These are phyloP conservation scores for Ceratothoa steindachneri DNA, from an alignment of 2,888 invertebrate genomes.

Conservation along the genomic window DNA sequence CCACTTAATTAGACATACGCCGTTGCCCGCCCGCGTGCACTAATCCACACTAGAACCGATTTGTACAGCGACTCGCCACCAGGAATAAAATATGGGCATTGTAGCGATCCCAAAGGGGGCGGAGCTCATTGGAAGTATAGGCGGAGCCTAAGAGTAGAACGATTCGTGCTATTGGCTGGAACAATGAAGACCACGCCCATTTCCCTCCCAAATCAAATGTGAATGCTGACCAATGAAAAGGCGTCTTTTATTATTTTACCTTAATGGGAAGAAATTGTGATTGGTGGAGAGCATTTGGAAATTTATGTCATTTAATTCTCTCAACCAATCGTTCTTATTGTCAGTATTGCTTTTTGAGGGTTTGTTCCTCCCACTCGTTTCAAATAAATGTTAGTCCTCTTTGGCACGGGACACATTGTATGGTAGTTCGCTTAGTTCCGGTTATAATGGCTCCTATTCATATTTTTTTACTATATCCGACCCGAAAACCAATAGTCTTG, in stretches of 20 bases:
- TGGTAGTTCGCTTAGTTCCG: neutral
- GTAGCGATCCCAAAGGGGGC: too few species aligned
- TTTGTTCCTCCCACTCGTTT: neutral
- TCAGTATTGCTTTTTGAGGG: neutral
- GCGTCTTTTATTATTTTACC: neutral
- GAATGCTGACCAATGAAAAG: neutral
- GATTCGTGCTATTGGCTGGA: neutral
- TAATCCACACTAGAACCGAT: constrained; percentile 32
- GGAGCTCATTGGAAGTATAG: constrained; percentile 9
- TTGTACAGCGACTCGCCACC: constrained; percentile 27
- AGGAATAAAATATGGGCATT: constrained; percentile 34
- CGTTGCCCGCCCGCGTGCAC: constrained; percentile 24
- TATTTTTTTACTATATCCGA: too few species aligned
- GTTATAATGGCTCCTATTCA: too few species aligned
- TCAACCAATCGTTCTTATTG: neutral
- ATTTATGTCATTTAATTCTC: neutral
- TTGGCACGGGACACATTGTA: neutral
- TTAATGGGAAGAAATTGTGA: neutral
- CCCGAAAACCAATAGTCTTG: neutral
- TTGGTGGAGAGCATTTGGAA: neutral
- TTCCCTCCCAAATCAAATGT: neutral
- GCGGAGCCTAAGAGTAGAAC: neutral
- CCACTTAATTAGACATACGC: constrained; percentile 34
- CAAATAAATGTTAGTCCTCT: neutral
- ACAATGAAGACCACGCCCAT: neutral